Percentiles rank a stretch among this genome's conserved stretches.
Conservation (phyloP, 1,140 invertebrate genomes). For the Microplitis demolitor region DNA sequence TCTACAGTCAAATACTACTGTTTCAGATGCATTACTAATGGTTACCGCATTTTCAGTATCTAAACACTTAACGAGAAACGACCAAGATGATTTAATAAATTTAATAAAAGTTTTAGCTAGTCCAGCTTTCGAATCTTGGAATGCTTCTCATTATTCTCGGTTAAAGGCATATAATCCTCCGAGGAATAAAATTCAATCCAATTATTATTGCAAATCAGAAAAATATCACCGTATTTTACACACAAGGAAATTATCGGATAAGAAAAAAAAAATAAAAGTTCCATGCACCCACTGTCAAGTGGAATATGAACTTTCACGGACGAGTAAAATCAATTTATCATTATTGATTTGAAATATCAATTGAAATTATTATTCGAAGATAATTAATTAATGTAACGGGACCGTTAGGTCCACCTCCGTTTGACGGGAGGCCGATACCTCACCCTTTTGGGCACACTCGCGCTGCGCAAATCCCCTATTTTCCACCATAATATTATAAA, state of each 20-base stretch:
- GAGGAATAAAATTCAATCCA: constrained; percentile 8
- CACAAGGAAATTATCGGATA: background rate
- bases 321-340: constrained; percentile 24
- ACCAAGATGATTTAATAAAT: constrained; percentile 15
- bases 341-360: constrained; percentile 24
- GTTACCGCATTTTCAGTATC: background rate
- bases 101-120: constrained; percentile 19
- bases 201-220: constrained; percentile 17
- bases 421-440: no score
- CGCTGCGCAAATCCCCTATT: no score
- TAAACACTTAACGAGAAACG: background rate
- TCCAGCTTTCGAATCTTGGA: constrained; percentile 20
- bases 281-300: constrained; percentile 7
- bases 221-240: background rate
- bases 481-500: no score
- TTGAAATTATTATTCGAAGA: constrained; percentile 8
- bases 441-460: no score
- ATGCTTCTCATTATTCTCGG: constrained; percentile 20
- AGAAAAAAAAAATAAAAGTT: background rate
- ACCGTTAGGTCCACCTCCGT: no score
- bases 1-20: background rate
- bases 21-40: constrained; percentile 21
- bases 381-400: no score
- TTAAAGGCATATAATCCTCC: constrained; percentile 23
- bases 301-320: background rate